Base-by-base conservation (phyloP, 2,888 invertebrate species). In the Cremastinae sp. region DNA sequence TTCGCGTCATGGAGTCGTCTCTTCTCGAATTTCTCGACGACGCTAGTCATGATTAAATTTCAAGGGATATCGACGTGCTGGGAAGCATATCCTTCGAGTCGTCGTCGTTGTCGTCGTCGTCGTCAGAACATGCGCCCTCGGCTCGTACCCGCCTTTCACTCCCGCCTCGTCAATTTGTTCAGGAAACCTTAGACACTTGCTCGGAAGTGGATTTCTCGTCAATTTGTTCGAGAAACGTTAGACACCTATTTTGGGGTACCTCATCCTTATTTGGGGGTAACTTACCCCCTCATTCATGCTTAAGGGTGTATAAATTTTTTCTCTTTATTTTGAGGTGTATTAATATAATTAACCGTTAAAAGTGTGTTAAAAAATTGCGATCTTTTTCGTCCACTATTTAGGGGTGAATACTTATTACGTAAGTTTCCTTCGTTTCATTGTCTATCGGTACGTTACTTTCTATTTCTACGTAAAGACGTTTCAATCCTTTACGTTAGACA, bases 31-130 rank as follows among this genome's bases (percentile, higher is more conserved):
- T 5, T 45, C 18, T 18, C 10, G 35, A 20, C 65, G 73, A 78
- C 53, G 79, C 77, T 18, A 79, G 81, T 80, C 81, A 83, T 83
- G 85, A 86, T 87, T 87, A 86, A 84, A 86, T 87, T 86, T 85
- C 82, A 82, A 82, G 78, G 80, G 81, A 83, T 87, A 87, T 87
- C 84, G 87, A 87, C 86, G 83, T 86, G 81, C 81, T 83, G 79
- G 74, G 3, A n/a, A 84, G 82, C 82, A 79, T 81, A 85, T 70
- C 56, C 78, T 45, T 69, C 74, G 43, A 65, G 56, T 66, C 61
- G 43, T 58, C 37, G 37, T 56, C 39, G 43, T 22, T 61, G 45
- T 51, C 20, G n/a, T n/a, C 14, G 20, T 10, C 28, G 16, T n/a
- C 35, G 20, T 1, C 45, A 20, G 47, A 9, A 37, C 9, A 16